Evolutionary conservation across 2,888 invertebrate species (phyloP), one percentile per base, ranked within the genome.

Genomic region (Drosophila basisetae): DNA sequence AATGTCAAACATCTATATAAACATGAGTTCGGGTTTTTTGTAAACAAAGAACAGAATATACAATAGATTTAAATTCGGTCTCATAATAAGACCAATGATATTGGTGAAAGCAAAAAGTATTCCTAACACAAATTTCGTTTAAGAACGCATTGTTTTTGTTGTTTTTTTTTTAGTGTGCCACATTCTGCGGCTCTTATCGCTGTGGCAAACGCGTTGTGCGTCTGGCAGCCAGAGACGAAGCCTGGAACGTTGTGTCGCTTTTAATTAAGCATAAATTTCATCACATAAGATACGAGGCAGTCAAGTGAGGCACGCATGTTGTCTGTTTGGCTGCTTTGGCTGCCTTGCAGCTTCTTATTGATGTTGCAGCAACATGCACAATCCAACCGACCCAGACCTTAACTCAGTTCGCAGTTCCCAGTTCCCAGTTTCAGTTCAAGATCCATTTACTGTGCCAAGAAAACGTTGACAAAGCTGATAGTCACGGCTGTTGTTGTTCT

Each of bases 191-290:
- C 55, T 55, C 67, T 84, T 82, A 78, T 89, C 86, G 60, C 56
- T 55, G 55, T 25, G 30, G 61, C 52, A 41, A 49, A 74, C 73
- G 66, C 50, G 59, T 35, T 59, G 33, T 56, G 64, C 60, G 64
- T 64, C 33, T 47, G 50, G 56, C 37, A 25, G 43, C 33, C 16
- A 18, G 43, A 25, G 55, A 25, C 37, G 30, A 30, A n/a, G 41
- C 30, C 13, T 18, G 69, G 30, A 41, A 80, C 76, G 68, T 78
- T 86, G 84, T 92, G 91, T 91, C 92, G 87, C 84, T 92, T 91
- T 91, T 91, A 91, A 91, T 91, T 91, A 91, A 90, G 92, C 91
- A 91, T 92, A 92, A 91, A 91, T 91, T 92, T 92, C 91, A 90
- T 91, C 92, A 90, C 87, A 82, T 81, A 82, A 91, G 91, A 91